phyloP scores from a whole-genome alignment of 2,797 vertebrate genomes.

The Apodemus agrarius region DNA sequence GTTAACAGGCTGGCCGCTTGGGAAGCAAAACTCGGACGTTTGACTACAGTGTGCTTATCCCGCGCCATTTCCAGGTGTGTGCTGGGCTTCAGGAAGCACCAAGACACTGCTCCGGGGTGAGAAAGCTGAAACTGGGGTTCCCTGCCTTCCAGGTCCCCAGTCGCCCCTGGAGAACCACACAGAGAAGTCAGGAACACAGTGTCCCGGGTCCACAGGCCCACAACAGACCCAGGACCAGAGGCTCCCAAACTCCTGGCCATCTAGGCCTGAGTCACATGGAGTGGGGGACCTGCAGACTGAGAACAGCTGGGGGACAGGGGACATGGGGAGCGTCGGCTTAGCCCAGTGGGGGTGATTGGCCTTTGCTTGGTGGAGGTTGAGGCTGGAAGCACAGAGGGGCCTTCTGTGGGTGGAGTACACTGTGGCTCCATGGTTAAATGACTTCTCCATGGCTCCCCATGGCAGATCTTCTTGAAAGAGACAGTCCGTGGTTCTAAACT shows the following conservation, averaged over 20 bases:
- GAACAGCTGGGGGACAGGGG: fast-evolving
- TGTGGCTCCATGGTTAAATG: not conserved
- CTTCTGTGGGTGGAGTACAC: not conserved
- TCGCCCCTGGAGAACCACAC: not conserved
- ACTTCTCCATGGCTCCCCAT: not conserved
- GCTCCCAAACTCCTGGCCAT: not conserved
- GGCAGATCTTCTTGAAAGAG: not conserved
- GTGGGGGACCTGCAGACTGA: too few relatives aligned
- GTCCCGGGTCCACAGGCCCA: not conserved
- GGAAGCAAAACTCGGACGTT: not conserved
- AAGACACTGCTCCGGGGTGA: not conserved
- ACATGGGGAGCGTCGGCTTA: not conserved
- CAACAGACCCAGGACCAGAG: too few relatives aligned
- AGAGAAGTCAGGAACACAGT: not conserved
- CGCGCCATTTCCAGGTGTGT: fast-evolving
- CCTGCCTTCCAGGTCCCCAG: not conserved
- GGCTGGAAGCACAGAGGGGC: not conserved
- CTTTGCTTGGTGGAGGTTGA: not conserved
- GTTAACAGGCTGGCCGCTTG: not conserved
- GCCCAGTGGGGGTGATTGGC: not conserved
- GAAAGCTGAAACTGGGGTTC: not conserved
- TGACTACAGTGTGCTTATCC: not conserved
- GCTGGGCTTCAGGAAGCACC: not conserved
- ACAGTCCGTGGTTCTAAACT: not conserved
- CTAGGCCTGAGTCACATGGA: not conserved